Evolutionary conservation across 2,888 invertebrate genomes (phyloP), one percentile per base, ranked within the genome.

Genomic region (Clostera curtula): DNA sequence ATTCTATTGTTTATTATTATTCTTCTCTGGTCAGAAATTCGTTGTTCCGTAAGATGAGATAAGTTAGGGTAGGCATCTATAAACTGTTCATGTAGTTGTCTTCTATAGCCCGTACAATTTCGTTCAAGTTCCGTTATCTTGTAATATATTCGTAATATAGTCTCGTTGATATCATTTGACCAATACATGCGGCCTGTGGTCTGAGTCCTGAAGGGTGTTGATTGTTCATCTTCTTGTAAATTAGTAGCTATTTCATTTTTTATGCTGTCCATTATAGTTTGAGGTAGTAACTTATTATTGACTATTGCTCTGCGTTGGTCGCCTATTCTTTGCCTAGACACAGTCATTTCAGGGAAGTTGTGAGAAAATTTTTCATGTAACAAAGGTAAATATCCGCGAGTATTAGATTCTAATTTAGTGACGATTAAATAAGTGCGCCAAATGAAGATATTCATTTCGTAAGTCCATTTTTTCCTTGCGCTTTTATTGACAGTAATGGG

Each of bases 291-390:
- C 19, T 37, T 39, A 24, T 40, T 47, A 12, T 29, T 31, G 5
- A 38, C 4, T 14, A 47, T 42, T 12, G 29, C 29, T 19, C 47
- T 21, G 27, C 33, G 39, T 33, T 47, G 43, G 10, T 43, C 43
- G 5, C 40, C 27, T 12, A 46, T 19, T 15, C 44, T 25, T 21
- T 49, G 43, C 14, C 34, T 34, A 1, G 38, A 29, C 3, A 37
- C 39, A 14, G 32, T 25, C 19, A 40, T 9, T 5, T 31, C 27
- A 3, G 40, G 42, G n/a, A 34, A 49, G 21, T 31, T 19, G 17
- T 17, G 12, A 14, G 5, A 26, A 11, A 43, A 44, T 11, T 24
- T n/a, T 22, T 30, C 24, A 21, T 43, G 34, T 22, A 48, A 9
- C 3, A 10, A 15, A 3, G n/a, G 11, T 19, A 19, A 19, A 19